phyloP scores from a whole-genome alignment of 2,888 invertebrate species.

The Cephus pygmeus region DNA sequence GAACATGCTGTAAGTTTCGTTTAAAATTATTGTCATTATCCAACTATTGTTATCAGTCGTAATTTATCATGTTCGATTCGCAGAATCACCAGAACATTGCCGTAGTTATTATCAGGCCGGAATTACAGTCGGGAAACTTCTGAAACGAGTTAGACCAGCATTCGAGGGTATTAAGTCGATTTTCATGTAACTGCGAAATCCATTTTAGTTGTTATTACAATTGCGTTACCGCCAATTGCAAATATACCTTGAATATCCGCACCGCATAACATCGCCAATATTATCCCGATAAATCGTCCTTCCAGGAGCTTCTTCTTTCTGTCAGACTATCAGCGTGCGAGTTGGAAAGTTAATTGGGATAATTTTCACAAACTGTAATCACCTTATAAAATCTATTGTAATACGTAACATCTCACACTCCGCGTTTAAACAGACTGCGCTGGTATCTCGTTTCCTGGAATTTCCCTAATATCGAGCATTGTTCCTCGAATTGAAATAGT shows the following conservation, averaged over 20 bases:
- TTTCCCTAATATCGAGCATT: slow-evolving; percentile 50
- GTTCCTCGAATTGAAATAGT: slow-evolving; percentile 53
- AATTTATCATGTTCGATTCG: neutral
- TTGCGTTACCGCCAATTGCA: neutral
- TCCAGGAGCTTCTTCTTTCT: neutral
- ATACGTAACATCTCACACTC: neutral
- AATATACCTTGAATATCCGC: neutral
- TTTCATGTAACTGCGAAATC: neutral
- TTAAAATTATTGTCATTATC: neutral
- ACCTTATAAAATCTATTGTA: neutral
- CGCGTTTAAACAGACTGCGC: neutral
- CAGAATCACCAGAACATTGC: slow-evolving; percentile 23
- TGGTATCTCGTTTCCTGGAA: slow-evolving; percentile 21
- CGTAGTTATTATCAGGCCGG: slow-evolving; percentile 49
- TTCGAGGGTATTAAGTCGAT: neutral
- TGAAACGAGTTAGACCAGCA: neutral
- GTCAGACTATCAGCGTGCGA: neutral
- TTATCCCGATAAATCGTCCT: neutral
- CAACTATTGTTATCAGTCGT: neutral
- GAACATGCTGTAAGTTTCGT: neutral
- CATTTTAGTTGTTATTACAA: neutral
- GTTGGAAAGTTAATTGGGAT: neutral
- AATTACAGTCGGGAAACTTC: slow-evolving; percentile 55
- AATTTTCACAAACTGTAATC: neutral
- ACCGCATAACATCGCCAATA: neutral